Conservation (phyloP, 2,797 vertebrate species). For the Falco concolor region DNA sequence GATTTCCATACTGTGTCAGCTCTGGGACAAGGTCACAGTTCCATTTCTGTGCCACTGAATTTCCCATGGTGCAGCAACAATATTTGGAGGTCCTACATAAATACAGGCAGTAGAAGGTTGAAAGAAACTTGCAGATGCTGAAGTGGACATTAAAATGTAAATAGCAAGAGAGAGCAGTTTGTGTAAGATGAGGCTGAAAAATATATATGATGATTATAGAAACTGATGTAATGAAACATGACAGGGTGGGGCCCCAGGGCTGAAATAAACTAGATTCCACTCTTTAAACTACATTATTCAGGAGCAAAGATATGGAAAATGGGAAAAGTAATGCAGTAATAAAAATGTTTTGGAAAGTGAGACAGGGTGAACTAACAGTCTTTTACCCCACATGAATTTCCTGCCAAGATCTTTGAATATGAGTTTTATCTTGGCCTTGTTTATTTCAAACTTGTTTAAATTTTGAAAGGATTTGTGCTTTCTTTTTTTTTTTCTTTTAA, state of each 20-base stretch:
- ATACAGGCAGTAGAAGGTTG: not conserved
- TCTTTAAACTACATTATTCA: conserved; percentile 36
- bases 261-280: conserved; percentile 47
- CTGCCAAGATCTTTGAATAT: not conserved
- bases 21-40: not conserved
- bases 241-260: conserved; percentile 20
- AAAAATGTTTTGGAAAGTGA: conserved; percentile 34
- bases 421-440: not conserved
- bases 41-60: not conserved
- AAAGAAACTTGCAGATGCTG: not conserved
- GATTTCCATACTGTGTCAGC: not conserved
- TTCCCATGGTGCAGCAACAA: not conserved
- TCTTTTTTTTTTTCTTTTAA: not conserved
- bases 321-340: conserved; percentile 7
- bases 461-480: not conserved
- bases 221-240: conserved; percentile 43
- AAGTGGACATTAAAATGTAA: conserved; percentile 19
- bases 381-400: not conserved
- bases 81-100: not conserved
- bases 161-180: conserved; percentile 25
- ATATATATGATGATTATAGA: conserved; percentile 38
- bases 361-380: not conserved
- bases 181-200: conserved; percentile 16
- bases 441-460: not conserved
- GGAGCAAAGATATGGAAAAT: conserved; percentile 27